Base-by-base conservation (phyloP, 2,797 vertebrate genomes). In the Microctenopoma lineatum region DNA sequence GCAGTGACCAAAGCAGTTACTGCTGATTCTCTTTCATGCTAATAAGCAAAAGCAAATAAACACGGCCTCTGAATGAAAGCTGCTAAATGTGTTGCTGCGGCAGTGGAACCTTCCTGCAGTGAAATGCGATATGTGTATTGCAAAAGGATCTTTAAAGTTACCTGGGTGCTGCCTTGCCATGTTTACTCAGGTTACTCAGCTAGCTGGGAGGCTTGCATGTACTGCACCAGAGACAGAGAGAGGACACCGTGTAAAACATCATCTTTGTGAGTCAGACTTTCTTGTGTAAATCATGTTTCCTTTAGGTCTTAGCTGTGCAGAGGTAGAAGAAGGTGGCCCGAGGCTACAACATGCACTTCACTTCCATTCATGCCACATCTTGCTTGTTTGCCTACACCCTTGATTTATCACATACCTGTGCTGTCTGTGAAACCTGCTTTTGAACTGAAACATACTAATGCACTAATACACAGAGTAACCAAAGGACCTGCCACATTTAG, bases 71-170 rank as follows among this genome's bases (percentile, higher is more conserved):
- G 25, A 53, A 57, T 63, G 15, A 83, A 53, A 52, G 60, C 55
- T 9, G 44, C 55, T 63, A 52, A 59, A 44, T 66, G 73, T 45
- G 2, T 75, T 41, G 67, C 42, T 55, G 56, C 18, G 66, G 48
- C 68, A 46, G 65, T 57, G 80, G 74, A 87, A 83, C 61, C 75
- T 85, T 88, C 75, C 72, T 13, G 46, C 1, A 16, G n/a, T 32
- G 82, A 78, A 75, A 90, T 42, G 15, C 16, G 70, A 90, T 82
- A 70, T n/a, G 58, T 76, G 80, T 69, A 77, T 55, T 75, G 62
- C 34, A 75, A 79, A 77, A 74, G 48, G 69, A 81, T 68, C 84
- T 89, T 86, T 88, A 75, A 89, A 84, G 87, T 79, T 74, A 88
- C 82, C 80, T 73, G 84, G 85, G 80, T 58, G 53, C 67, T 53